phyloP scores from a whole-genome alignment of 2,888 invertebrate genomes.

The Ecliptopera silaceata region DNA sequence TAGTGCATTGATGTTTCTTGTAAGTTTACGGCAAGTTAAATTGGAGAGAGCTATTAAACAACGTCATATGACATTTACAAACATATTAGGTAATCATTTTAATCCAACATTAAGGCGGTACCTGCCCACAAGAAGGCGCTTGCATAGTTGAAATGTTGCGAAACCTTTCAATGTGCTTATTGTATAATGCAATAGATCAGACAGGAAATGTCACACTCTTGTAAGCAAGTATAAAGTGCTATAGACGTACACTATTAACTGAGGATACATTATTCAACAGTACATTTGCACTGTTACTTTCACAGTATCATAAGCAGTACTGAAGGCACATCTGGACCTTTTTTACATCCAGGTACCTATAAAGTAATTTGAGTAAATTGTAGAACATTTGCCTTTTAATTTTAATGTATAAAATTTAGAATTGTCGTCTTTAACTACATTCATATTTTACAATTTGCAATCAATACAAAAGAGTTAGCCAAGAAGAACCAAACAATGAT shows the following conservation, averaged over 20 bases:
- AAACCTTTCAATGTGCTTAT: conserved; percentile 27
- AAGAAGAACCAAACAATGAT: too few relatives aligned
- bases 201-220: conserved; percentile 24
- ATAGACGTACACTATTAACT: background rate
- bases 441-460: too few relatives aligned
- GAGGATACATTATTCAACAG: background rate
- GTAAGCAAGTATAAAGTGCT: conserved; percentile 25
- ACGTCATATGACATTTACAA: conserved; percentile 13
- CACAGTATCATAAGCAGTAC: too few relatives aligned
- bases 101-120: conserved; percentile 18
- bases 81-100: conserved; percentile 15
- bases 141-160: conserved; percentile 29
- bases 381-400: too few relatives aligned
- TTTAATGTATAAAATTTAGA: too few relatives aligned
- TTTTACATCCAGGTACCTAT: background rate
- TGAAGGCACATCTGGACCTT: too few relatives aligned
- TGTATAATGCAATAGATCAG: conserved; percentile 33
- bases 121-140: conserved; percentile 19
- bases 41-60: conserved; percentile 1
- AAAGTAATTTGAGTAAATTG: too few relatives aligned
- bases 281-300: background rate
- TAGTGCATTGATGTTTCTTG: background rate
- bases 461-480: too few relatives aligned
- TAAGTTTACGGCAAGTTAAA: background rate
- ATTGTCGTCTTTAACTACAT: too few relatives aligned